These are phyloP conservation scores for Clarias pachynema DNA, from an alignment of 2,797 vertebrate species.

Conservation along the genomic window DNA sequence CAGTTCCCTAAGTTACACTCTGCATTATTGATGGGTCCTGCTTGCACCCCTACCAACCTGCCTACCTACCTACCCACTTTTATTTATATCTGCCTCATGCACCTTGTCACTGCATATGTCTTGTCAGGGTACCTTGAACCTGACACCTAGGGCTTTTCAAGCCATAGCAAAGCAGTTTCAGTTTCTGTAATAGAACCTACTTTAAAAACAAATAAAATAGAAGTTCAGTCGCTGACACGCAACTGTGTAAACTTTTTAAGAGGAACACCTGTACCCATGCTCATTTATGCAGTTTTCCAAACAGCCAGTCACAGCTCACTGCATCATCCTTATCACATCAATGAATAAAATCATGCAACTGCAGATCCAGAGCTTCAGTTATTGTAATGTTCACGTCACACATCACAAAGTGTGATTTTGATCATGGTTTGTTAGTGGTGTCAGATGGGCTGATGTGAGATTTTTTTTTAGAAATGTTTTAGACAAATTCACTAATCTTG, in stretches of 20 bases:
- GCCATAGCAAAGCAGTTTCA: constrained; percentile 5
- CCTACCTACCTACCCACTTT: constrained; percentile 4
- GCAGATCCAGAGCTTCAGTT: neutral
- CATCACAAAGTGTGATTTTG: neutral
- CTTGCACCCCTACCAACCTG: constrained; percentile 1
- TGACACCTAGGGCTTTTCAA: constrained; percentile 13
- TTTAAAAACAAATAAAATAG: constrained; percentile 4
- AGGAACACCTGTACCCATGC: neutral
- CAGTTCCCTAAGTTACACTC: constrained; percentile 42
- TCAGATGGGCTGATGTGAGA: neutral
- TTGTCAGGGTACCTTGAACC: neutral
- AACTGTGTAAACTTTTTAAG: neutral
- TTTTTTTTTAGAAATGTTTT: too few species aligned
- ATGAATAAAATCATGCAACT: neutral
- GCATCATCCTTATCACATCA: neutral
- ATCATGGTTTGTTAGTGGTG: neutral
- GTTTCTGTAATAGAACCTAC: constrained; percentile 19
- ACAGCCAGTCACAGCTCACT: neutral
- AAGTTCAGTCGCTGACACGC: neutral
- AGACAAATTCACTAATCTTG: neutral
- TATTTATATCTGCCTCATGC: constrained; percentile 47
- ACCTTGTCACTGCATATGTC: constrained; percentile 26
- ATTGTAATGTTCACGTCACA: neutral
- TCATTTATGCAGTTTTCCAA: neutral
- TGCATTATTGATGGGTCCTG: constrained; percentile 53